Percentiles rank a stretch among this genome's conserved stretches.
phyloP scores from a whole-genome alignment of 2,113 vertebrate species.

The Bambusicola thoracicus region DNA sequence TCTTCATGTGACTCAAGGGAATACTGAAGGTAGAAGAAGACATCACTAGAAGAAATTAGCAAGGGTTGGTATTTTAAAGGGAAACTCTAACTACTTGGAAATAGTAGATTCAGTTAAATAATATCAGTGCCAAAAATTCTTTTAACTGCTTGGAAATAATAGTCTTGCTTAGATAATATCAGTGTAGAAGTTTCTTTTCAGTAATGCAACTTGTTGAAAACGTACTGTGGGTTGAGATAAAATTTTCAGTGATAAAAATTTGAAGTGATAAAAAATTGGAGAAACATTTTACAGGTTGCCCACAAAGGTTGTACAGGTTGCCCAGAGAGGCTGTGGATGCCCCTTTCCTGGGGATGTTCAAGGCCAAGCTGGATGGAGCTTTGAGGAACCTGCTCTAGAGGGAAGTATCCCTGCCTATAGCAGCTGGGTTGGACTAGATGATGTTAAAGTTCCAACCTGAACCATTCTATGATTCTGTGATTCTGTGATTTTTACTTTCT shows the following conservation, averaged over 20 bases:
- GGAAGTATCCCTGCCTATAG: no score
- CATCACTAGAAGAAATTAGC: not conserved
- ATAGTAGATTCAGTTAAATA: not conserved
- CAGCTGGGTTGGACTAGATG: no score
- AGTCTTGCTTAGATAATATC: not conserved
- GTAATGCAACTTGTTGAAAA: not conserved
- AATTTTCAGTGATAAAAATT: not conserved
- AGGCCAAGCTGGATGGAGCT: no score
- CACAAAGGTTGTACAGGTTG: no score
- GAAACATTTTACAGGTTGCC: not conserved
- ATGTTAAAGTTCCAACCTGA: no score
- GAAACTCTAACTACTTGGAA: not conserved
- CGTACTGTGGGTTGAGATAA: not conserved
- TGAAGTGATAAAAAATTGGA: not conserved
- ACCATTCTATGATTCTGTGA: no score
- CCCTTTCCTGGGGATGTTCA: no score
- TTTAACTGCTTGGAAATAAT: not conserved
- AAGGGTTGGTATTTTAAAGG: not conserved
- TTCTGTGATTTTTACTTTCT: not conserved
- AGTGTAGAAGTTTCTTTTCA: not conserved
- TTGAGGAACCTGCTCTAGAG: no score
- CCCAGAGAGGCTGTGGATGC: no score
- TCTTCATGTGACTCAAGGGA: not conserved
- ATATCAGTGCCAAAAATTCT: not conserved
- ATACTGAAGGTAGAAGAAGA: slow-evolving; percentile 1